Percentiles rank a stretch among this genome's conserved stretches.
phyloP scores from a whole-genome alignment of 2,113 vertebrate genomes.

The Larimichthys polyactis region DNA sequence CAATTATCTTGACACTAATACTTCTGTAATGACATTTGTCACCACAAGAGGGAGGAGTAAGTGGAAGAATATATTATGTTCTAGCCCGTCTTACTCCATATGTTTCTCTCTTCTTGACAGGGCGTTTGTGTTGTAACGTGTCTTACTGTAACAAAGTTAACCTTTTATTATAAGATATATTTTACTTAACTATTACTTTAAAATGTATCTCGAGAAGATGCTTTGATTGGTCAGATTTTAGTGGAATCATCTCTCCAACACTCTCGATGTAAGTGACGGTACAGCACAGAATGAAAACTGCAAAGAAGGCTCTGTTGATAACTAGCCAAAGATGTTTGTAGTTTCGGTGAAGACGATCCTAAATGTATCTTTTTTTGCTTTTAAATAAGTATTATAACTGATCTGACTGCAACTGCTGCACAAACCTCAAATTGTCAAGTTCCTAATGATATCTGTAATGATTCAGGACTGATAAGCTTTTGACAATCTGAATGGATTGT shows the following conservation, averaged over 20 bases:
- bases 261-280: not conserved
- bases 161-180: not conserved
- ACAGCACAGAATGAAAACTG: not conserved
- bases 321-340: not conserved
- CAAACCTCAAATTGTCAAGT: not conserved
- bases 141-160: not conserved
- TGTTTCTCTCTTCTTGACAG: not conserved
- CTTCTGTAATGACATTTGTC: constrained; percentile 34
- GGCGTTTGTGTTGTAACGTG: not conserved
- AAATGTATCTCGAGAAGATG: not conserved
- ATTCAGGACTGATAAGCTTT: not conserved
- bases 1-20: not conserved
- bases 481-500: constrained; percentile 3
- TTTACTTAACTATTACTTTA: not conserved
- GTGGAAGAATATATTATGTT: not conserved
- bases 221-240: no score
- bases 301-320: not conserved
- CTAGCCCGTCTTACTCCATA: not conserved
- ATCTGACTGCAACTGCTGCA: not conserved
- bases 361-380: not conserved
- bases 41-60: constrained; percentile 68
- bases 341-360: not conserved
- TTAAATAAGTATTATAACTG: not conserved
- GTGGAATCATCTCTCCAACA: no score
- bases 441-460: not conserved